These are phyloP conservation scores for Indicator maculatus DNA, from an alignment of 2,113 vertebrate species.

Conservation along the genomic window DNA sequence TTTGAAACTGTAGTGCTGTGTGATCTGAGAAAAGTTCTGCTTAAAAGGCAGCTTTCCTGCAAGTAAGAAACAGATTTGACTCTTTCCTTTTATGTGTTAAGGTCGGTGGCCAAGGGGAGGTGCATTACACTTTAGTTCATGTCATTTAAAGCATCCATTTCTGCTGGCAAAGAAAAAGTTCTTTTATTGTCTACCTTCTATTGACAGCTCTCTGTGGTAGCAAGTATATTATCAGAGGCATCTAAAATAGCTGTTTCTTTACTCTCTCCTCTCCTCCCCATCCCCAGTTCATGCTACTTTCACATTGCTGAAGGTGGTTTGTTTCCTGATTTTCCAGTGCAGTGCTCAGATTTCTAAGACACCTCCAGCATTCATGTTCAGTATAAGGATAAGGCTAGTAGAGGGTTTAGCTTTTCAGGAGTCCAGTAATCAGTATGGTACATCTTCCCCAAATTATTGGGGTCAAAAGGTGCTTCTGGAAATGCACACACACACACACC, in stretches of 20 bases:
- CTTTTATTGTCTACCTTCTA: neutral
- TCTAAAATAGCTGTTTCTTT: neutral
- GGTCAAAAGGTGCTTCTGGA: neutral
- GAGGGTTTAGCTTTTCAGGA: neutral
- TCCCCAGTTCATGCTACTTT: neutral
- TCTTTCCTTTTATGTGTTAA: neutral
- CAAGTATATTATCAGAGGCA: neutral
- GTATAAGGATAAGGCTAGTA: neutral
- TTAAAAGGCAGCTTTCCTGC: neutral
- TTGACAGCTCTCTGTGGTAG: neutral
- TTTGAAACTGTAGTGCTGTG: neutral
- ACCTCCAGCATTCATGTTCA: neutral
- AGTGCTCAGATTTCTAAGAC: neutral
- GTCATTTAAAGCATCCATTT: neutral
- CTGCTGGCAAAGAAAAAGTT: neutral
- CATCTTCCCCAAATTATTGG: neutral
- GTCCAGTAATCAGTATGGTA: fast-evolving
- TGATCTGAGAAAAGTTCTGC: neutral
- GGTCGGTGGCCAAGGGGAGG: neutral
- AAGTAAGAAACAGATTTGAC: neutral
- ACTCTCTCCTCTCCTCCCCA: neutral
- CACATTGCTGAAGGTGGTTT: neutral
- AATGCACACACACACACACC: too few species aligned
- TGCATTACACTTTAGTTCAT: neutral
- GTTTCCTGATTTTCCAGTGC: neutral